phyloP scores from a whole-genome alignment of 2,888 invertebrate species.

The Ischnura elegans region DNA sequence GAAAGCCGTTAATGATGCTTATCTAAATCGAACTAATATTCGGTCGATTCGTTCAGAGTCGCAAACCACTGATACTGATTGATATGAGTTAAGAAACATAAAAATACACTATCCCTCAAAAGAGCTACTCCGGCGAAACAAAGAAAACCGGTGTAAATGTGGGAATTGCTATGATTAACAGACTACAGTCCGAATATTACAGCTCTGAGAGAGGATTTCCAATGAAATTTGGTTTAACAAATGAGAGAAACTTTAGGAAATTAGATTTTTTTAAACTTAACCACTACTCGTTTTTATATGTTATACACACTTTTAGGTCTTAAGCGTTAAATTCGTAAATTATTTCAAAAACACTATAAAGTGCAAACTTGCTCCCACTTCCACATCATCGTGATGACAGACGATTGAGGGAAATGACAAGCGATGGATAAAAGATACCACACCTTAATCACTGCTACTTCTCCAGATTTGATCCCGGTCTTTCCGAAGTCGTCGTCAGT shows the following conservation, averaged over 20 bases:
- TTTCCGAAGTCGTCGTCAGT: background rate
- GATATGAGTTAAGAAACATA: background rate
- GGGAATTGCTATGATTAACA: too few relatives aligned
- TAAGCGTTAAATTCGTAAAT: too few relatives aligned
- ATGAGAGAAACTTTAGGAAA: too few relatives aligned
- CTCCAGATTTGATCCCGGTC: background rate
- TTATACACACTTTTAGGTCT: too few relatives aligned
- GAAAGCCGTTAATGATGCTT: background rate
- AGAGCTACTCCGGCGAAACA: background rate
- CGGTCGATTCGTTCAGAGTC: background rate
- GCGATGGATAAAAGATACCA: background rate
- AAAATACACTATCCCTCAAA: background rate
- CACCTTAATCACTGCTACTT: background rate
- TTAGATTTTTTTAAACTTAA: too few relatives aligned
- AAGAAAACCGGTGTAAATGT: background rate
- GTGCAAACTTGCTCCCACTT: too few relatives aligned
- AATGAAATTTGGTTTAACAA: too few relatives aligned
- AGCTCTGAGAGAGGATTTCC: too few relatives aligned
- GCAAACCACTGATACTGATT: background rate
- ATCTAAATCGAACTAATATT: background rate
- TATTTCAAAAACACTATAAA: too few relatives aligned
- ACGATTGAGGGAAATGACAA: background rate
- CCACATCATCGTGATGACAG: background rate
- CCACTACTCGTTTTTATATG: too few relatives aligned
- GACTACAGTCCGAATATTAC: too few relatives aligned